These are phyloP conservation scores for Nemotelus nigrinus DNA, from an alignment of 2,888 invertebrate species.

Conservation along the genomic window DNA sequence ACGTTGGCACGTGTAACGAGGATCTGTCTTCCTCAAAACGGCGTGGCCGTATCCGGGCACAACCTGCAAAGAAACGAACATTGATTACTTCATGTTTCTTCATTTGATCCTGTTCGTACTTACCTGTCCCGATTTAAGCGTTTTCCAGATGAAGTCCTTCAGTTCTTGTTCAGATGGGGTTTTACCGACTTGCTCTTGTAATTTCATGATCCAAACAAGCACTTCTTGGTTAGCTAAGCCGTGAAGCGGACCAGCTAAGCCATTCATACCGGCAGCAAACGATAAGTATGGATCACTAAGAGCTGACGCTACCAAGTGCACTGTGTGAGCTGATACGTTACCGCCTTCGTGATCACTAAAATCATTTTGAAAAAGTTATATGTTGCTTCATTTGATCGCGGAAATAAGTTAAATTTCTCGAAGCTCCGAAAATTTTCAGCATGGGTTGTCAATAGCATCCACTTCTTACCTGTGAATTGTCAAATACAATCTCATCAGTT, in stretches of 20 bases:
- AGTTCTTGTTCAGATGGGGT: constrained; percentile 89
- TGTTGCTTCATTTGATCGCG: not conserved
- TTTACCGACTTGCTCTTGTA: constrained; percentile 86
- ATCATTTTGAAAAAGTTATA: constrained; percentile 16
- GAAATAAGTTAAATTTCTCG: not conserved
- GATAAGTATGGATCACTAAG: constrained; percentile 87
- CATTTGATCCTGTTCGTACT: constrained; percentile 1
- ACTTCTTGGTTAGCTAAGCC: constrained; percentile 94
- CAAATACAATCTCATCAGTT: constrained; percentile 85
- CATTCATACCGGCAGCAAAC: constrained; percentile 87
- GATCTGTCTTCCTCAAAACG: constrained; percentile 89
- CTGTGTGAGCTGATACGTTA: constrained; percentile 90
- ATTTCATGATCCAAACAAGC: constrained; percentile 91
- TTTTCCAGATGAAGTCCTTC: constrained; percentile 97
- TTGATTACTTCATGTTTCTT: constrained; percentile 5
- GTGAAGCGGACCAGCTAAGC: constrained; percentile 88
- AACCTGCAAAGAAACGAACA: constrained; percentile 64
- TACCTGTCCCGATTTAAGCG: constrained; percentile 82
- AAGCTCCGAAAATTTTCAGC: not conserved
- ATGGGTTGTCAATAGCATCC: not conserved
- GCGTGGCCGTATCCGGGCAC: constrained; percentile 92
- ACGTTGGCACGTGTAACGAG: constrained; percentile 80
- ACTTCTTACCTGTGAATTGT: constrained; percentile 74
- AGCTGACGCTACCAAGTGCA: constrained; percentile 87
- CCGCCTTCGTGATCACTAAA: constrained; percentile 84